Percentiles rank a stretch among this genome's conserved stretches.
Conservation (phyloP, 2,888 invertebrate species). For the Plebejus anna region DNA sequence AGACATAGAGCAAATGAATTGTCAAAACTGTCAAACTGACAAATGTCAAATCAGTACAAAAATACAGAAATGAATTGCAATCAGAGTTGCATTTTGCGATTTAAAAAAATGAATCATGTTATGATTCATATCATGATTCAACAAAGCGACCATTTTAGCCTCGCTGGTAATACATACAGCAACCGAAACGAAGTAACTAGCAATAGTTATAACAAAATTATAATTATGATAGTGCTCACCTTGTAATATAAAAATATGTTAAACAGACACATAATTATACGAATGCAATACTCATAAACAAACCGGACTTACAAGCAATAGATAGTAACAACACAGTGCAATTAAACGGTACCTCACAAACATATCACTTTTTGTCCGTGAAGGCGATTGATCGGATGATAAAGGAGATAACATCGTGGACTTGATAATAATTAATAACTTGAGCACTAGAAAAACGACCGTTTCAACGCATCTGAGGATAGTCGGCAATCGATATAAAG, state of each 20-base stretch:
- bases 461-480: constrained; percentile 14
- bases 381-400: background rate
- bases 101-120: too few species aligned
- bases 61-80: too few species aligned
- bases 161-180: too few species aligned
- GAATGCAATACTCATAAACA: background rate
- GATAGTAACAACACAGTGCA: background rate
- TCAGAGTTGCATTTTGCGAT: too few species aligned
- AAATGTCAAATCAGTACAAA: too few species aligned
- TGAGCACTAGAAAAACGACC: constrained; percentile 21
- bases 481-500: constrained; percentile 25
- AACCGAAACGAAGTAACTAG: background rate
- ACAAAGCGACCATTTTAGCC: too few species aligned
- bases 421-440: constrained; percentile 24
- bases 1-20: too few species aligned
- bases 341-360: constrained; percentile 3
- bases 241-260: constrained; percentile 15
- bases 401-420: constrained; percentile 24
- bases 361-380: constrained; percentile 2
- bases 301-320: constrained; percentile 4
- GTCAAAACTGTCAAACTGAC: too few species aligned
- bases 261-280: background rate
- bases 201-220: background rate
- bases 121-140: too few species aligned
- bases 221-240: background rate